Evolutionary conservation across 92 coral and sea anemone genomes (phyloP), one percentile per base, ranked within the genome.

Genomic region (Paramuricea clavata): DNA sequence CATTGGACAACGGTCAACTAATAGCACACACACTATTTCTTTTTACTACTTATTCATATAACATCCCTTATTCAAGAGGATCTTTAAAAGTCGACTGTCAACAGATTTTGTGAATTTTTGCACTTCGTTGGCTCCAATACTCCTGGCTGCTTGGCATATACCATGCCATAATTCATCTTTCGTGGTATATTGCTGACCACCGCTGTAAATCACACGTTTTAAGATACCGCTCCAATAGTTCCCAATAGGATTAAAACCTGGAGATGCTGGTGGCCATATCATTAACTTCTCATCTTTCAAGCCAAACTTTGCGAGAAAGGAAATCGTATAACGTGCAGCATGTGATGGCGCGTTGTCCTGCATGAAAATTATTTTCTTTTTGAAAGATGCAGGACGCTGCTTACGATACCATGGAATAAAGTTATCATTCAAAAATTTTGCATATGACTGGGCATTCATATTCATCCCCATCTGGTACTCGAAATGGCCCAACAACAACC

Each of bases 251-350:
- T 52, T 52, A 10, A 52, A 13, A 52, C 12, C 61, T 17, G 21
- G 61, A 10, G 61, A 52, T 52, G 61, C 61, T 52, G 61, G 61
- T 10, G 61, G 61, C 61, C 61, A 52, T 52, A 52, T 52, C 61
- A 52, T 52, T 52, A 52, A 52, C 21, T 52, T 52, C 61, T 52
- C 61, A 52, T 52, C 61, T 52, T 52, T 52, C 3, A 52, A 52
- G 21, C 61, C 61, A 52, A 52, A 17, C 21, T 52, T 52, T 52
- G 16, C 61, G 7, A 52, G 61, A 13, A 52, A 0, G 25, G 61
- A 10, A 52, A 52, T 52, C 61, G 61, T 52, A 52, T 52, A 52
- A 52, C 61, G 61, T 52, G 25, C 61, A 17, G 61, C 61, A 52
- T 52, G 61, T 52, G 61, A 52, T 52, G 61, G 61, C 25, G 61